Base-by-base conservation (phyloP, 2,888 invertebrate species). In the Seladonia tumulorum region DNA sequence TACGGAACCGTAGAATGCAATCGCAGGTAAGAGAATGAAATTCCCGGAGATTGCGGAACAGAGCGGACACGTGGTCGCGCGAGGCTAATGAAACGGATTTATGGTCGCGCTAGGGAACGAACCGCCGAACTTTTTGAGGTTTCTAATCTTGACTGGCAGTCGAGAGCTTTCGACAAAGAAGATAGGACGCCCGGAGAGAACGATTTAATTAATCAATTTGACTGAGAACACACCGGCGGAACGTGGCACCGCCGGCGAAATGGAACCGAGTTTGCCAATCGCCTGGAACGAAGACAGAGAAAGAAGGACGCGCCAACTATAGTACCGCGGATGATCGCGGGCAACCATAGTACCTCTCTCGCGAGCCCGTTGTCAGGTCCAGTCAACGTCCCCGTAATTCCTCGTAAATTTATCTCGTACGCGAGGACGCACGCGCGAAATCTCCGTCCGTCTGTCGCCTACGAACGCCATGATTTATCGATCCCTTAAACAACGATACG, bases 401-500 rank as follows among this genome's bases (percentile, higher is more conserved):
- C 66, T 74, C 71, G 78, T 82, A 80, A 78, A 82, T 86, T 82
- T 72, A 79, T 76, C 70, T 87, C 80, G 80, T 87, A 80, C 80
- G 82, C 79, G 39, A 29, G 66, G 53, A 22, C 29, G 78, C 35
- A 66, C 77, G 82, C 39, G 75, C 53, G 77, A 87, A 87, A 87
- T 84, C 84, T 84, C 77, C 78, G 86, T 87, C 76, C 73, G 35
- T 79, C 74, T 71, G 18, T 75, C 53, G 70, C 81, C 75, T 35
- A 42, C 63, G 53, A 74, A 57, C 68, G 14, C 25, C 73, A 47
- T 75, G 84, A 87, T 87, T 87, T 87, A 87, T 83, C 77, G 71
- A 75, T 75, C 87, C 81, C 87, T 60, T 87, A 87, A 87, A 87
- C 79, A 72, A 42, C 72, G 72, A 76, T 71, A 66, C 74, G 76